Conservation (phyloP, 1,140 invertebrate species). For the Sweltsa coloradensis region DNA sequence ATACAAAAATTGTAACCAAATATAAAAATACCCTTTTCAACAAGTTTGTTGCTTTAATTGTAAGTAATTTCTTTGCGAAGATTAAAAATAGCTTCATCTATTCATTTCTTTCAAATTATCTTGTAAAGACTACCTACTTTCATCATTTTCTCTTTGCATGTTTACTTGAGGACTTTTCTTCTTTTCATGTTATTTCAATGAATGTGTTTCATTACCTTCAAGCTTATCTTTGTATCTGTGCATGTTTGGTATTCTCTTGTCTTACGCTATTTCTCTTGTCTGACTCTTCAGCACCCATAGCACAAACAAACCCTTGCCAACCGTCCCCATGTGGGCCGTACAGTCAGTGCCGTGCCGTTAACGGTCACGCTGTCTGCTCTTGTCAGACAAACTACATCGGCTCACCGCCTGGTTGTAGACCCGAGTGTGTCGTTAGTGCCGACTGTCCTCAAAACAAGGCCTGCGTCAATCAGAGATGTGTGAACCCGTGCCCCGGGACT, state of each 20-base stretch:
- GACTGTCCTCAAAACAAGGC: conserved; percentile 51
- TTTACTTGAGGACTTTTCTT: neutral
- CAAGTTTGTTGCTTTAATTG: too few relatives aligned
- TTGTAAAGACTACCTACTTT: neutral
- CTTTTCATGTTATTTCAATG: too few relatives aligned
- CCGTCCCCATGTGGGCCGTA: conserved; percentile 43
- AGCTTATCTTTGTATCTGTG: conserved; percentile 16
- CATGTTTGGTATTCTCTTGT: too few relatives aligned
- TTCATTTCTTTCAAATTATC: neutral
- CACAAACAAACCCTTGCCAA: conserved; percentile 36
- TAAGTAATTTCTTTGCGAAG: too few relatives aligned
- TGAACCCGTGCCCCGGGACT: conserved; percentile 50
- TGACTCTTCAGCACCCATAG: conserved; percentile 14
- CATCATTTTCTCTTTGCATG: neutral
- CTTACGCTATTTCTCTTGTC: neutral
- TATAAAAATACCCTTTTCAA: too few relatives aligned
- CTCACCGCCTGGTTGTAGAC: conserved; percentile 47
- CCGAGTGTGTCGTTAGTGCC: conserved; percentile 49
- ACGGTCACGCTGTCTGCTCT: conserved; percentile 47
- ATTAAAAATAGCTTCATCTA: too few relatives aligned
- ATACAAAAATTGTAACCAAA: too few relatives aligned
- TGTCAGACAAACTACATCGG: conserved; percentile 49
- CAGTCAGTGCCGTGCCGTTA: conserved; percentile 42
- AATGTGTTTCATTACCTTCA: too few relatives aligned
- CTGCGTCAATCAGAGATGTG: conserved; percentile 47